Conservation (phyloP, 2,113 vertebrate genomes). For the Nematolebias whitei region DNA sequence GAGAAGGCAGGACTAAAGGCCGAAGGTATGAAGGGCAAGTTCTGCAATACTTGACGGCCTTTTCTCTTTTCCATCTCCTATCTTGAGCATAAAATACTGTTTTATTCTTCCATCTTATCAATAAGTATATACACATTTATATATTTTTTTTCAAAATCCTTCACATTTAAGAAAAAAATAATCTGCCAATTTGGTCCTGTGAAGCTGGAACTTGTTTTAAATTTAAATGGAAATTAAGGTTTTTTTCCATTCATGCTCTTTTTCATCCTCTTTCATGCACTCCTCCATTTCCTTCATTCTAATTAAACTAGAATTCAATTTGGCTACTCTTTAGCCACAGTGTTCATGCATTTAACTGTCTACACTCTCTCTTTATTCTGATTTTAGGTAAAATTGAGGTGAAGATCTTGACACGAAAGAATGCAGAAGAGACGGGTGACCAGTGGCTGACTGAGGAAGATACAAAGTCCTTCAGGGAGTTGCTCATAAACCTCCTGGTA, state of each 20-base stretch:
- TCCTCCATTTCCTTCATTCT: slow-evolving; percentile 23
- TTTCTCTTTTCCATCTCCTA: slow-evolving; percentile 54
- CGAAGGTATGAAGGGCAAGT: slow-evolving; percentile 84
- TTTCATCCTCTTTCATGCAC: slow-evolving; percentile 13
- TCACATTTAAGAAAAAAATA: neutral
- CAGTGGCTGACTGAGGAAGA: slow-evolving; percentile 93
- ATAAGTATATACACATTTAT: slow-evolving; percentile 13
- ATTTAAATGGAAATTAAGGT: slow-evolving; percentile 14
- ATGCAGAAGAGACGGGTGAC: slow-evolving; percentile 85
- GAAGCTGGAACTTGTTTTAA: neutral
- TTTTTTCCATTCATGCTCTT: slow-evolving; percentile 40
- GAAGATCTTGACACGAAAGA: slow-evolving; percentile 87
- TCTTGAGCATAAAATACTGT: slow-evolving; percentile 33
- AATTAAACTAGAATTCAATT: neutral
- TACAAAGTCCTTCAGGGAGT: slow-evolving; percentile 91
- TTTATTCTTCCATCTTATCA: slow-evolving; percentile 30
- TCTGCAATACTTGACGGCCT: slow-evolving; percentile 51
- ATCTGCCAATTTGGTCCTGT: no score
- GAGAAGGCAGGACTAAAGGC: slow-evolving; percentile 94
- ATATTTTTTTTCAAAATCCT: neutral
- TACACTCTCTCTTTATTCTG: neutral
- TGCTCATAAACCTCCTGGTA: slow-evolving; percentile 94
- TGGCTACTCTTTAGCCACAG: neutral
- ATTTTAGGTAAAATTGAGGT: slow-evolving; percentile 91
- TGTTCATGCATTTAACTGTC: neutral